Evolutionary conservation across 2,888 invertebrate species (phyloP).

Genomic region (Cephus spinipes): DNA sequence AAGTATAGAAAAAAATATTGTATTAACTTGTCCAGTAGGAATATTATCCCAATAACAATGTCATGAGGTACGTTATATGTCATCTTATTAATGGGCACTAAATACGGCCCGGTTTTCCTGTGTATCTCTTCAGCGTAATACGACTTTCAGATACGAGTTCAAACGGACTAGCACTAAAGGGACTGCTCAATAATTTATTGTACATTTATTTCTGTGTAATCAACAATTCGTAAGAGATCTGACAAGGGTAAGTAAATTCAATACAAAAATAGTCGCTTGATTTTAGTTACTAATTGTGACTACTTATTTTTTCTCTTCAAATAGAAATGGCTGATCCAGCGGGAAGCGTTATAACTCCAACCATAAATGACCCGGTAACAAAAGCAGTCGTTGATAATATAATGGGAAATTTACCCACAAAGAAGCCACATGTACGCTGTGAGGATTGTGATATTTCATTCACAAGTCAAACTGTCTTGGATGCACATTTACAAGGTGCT

Average conservation of each 20-base stretch:
- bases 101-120: neutral
- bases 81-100: neutral
- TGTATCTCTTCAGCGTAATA: neutral
- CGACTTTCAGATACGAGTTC: neutral
- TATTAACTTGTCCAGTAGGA: neutral
- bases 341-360: constrained; percentile 40
- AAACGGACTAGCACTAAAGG: neutral
- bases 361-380: constrained; percentile 65
- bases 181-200: neutral
- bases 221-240: neutral
- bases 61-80: neutral
- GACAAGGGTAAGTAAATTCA: neutral
- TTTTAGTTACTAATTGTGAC: neutral
- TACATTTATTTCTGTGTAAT: neutral
- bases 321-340: constrained; percentile 41
- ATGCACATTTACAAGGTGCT: constrained; percentile 66
- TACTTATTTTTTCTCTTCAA: neutral
- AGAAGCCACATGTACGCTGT: constrained; percentile 65
- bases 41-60: neutral
- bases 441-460: constrained; percentile 67
- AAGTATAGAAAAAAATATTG: neutral
- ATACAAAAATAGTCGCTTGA: neutral
- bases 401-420: constrained; percentile 67
- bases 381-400: constrained; percentile 68
- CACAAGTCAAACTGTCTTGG: constrained; percentile 66